Base-by-base conservation (phyloP, 1,140 invertebrate species). In the Scaptomyza pallida region DNA sequence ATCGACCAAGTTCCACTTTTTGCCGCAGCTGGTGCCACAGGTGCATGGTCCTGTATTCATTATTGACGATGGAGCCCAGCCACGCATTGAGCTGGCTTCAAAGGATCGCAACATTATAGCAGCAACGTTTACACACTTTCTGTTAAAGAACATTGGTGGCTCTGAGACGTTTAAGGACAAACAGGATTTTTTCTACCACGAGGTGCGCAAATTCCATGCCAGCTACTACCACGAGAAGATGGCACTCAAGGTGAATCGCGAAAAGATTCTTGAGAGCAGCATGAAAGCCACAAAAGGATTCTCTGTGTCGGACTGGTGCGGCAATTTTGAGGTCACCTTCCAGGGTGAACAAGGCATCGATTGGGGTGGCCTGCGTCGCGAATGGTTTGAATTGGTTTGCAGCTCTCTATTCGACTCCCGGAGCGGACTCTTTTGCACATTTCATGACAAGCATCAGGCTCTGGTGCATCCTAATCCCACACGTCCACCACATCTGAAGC, bases 91-190 rank as follows among this genome's bases (percentile, higher is more conserved):
- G 91, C 92, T 98, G 65, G 94, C 95, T 60, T 95, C 96, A 9
- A 94, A 95, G 68, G 96, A 98, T 91, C 93, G 97, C 2, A 97
- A 97, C 92, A 95, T 98, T 16, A 96, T 99, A 65, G 97, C 97
- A 3, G 97, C 97, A 41, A 97, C 97, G 5, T 98, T 98, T 91
- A 97, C 97, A 1, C 95, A 97, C 83, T 97, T 98, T 91, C 93
- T 98, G 41, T 92, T 98, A n/a, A 97, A 97, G 92, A 98, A 98
- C 92, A 98, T 98, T 86, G 97, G 97, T 48, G 97, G 97, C 5
- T 98, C 97, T 19, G 97, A 98, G 92, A 97, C 97, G 21, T 99
- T 99, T 89, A 97, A 97, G 92, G 97, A 98, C 90, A 98, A 98
- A 90, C 96, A 98, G 92, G 96, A 97, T 81, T 98, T 97, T 92